phyloP scores from a whole-genome alignment of 2,113 vertebrate species.

The Dolichotis patagonum region DNA sequence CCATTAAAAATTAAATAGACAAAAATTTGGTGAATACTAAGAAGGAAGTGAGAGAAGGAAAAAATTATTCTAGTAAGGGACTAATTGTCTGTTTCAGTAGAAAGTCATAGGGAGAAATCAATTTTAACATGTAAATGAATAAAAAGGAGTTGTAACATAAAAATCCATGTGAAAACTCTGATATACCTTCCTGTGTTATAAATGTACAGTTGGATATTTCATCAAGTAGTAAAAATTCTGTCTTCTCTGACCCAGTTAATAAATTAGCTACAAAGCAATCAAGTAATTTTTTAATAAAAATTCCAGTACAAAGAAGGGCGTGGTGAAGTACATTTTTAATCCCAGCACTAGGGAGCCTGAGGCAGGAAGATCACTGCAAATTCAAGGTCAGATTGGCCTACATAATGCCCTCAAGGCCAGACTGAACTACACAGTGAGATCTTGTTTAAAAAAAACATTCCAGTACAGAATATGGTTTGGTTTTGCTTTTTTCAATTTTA shows the following conservation, averaged over 20 bases:
- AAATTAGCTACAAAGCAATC: background rate
- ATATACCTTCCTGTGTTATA: background rate
- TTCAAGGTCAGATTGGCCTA: too few relatives aligned
- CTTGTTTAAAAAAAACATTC: background rate
- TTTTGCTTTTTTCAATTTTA: background rate
- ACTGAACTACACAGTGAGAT: too few relatives aligned
- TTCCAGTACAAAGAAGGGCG: background rate
- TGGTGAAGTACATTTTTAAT: too few relatives aligned
- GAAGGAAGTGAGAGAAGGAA: background rate
- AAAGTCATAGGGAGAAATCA: background rate
- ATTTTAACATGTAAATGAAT: background rate
- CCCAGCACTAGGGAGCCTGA: too few relatives aligned
- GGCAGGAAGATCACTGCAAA: too few relatives aligned
- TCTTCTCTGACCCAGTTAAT: background rate
- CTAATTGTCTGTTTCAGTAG: background rate
- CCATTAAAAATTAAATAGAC: background rate
- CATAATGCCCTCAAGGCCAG: too few relatives aligned
- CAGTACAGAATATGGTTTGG: background rate
- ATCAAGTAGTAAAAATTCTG: background rate
- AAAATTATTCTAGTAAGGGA: background rate
- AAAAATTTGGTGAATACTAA: background rate
- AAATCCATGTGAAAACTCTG: background rate
- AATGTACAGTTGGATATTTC: background rate
- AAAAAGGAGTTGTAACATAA: background rate
- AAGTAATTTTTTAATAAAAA: background rate